phyloP scores from a whole-genome alignment of 2,888 invertebrate species.

The Geophilus truncorum region DNA sequence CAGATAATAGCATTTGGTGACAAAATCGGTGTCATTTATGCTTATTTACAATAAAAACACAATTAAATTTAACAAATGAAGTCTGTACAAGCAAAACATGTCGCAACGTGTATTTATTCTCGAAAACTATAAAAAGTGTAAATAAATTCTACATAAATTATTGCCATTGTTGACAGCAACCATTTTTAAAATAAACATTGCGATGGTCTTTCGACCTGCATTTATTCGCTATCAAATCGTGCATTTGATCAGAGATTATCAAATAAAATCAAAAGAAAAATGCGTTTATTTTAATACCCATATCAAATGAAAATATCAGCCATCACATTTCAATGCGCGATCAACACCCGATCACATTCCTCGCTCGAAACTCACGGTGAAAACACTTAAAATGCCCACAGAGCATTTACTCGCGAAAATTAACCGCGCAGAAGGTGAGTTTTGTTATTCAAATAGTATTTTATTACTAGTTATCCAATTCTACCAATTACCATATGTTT shows the following conservation, averaged over 20 bases:
- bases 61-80: not conserved
- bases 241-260: not conserved
- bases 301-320: not conserved
- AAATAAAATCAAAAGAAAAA: not conserved
- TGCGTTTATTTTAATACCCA: not conserved
- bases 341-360: too few relatives aligned
- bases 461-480: too few relatives aligned
- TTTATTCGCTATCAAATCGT: not conserved
- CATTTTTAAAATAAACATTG: too few relatives aligned
- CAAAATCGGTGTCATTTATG: not conserved
- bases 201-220: not conserved
- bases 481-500: not conserved
- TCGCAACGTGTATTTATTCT: too few relatives aligned
- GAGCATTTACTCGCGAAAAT: too few relatives aligned
- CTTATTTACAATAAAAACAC: not conserved
- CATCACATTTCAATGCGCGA: not conserved
- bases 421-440: too few relatives aligned
- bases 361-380: too few relatives aligned
- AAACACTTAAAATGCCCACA: too few relatives aligned
- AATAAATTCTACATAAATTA: too few relatives aligned
- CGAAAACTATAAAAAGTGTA: too few relatives aligned
- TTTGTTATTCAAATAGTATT: too few relatives aligned
- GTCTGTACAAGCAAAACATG: not conserved
- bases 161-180: too few relatives aligned
- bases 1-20: not conserved